Percentiles rank a stretch among this genome's conserved stretches.
Evolutionary conservation across 2,888 invertebrate genomes (phyloP).

Genomic region (Galerucella nymphaeae): DNA sequence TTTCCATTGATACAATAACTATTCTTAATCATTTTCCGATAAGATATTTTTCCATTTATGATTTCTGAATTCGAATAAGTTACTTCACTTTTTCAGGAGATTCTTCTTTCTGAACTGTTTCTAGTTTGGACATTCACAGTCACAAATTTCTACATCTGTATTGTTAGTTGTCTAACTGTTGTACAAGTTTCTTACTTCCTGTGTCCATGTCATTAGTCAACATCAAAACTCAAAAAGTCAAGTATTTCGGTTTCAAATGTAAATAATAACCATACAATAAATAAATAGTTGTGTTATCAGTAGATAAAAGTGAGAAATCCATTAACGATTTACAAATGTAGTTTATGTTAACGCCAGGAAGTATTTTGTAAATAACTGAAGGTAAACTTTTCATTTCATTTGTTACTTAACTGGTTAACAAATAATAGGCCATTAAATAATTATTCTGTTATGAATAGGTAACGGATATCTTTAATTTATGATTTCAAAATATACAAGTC

Average conservation of each 20-base stretch:
- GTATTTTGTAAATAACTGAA: slow-evolving; percentile 9
- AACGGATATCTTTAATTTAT: slow-evolving; percentile 8
- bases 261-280: slow-evolving; percentile 14
- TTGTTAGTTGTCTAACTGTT: slow-evolving; percentile 22
- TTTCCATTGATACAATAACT: too few species aligned
- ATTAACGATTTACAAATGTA: slow-evolving; percentile 15
- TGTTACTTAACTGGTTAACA: not conserved
- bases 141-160: not conserved
- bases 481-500: slow-evolving; percentile 2
- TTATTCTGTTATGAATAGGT: not conserved
- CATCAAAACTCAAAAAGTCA: slow-evolving; percentile 20
- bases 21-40: too few species aligned
- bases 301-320: slow-evolving; percentile 11
- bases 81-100: too few species aligned
- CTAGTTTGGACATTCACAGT: too few species aligned
- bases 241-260: slow-evolving; percentile 14
- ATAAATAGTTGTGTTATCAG: slow-evolving; percentile 1
- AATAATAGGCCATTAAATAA: slow-evolving; percentile 7
- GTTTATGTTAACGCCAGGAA: not conserved
- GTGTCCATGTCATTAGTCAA: slow-evolving; percentile 19
- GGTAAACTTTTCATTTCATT: slow-evolving; percentile 16
- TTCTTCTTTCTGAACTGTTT: too few species aligned
- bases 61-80: too few species aligned
- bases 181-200: not conserved
- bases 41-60: too few species aligned